Conservation (phyloP, 2,888 invertebrate genomes). For the Altica lythri region DNA sequence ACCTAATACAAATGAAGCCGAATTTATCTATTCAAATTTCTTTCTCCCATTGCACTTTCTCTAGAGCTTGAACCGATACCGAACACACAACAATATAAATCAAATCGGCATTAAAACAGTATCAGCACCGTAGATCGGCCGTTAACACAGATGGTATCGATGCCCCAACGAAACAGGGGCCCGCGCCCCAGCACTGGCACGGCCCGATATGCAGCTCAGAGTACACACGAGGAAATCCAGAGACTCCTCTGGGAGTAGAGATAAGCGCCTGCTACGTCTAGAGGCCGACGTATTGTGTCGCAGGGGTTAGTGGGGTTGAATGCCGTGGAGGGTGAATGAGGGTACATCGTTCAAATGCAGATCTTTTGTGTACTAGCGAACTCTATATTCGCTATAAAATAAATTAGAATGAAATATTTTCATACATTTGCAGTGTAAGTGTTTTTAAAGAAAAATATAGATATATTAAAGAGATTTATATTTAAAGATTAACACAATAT, state of each 20-base stretch:
- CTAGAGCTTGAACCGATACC: too few species aligned
- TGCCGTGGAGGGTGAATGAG: conserved; percentile 4
- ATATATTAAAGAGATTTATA: too few species aligned
- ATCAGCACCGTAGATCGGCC: conserved; percentile 53
- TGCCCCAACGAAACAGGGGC: conserved; percentile 24
- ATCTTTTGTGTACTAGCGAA: background rate
- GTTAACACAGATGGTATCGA: conserved; percentile 57
- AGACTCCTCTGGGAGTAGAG: conserved; percentile 36
- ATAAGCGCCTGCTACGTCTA: conserved; percentile 34
- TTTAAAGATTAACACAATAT: too few species aligned
- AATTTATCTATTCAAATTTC: too few species aligned
- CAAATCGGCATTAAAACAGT: conserved; percentile 54
- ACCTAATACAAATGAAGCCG: too few species aligned
- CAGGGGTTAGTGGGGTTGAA: conserved; percentile 14
- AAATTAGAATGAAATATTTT: too few species aligned
- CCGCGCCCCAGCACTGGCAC: conserved; percentile 27
- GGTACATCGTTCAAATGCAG: conserved; percentile 3
- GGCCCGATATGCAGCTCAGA: conserved; percentile 31
- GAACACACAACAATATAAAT: conserved; percentile 48
- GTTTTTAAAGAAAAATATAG: too few species aligned
- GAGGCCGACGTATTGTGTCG: conserved; percentile 34
- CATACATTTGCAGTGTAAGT: too few species aligned
- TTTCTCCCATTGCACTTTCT: too few species aligned
- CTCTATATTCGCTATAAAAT: background rate
- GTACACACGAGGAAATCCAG: conserved; percentile 35